Evolutionary conservation across 2,797 vertebrate species (phyloP).

Genomic region (Orestias chungarensis): DNA sequence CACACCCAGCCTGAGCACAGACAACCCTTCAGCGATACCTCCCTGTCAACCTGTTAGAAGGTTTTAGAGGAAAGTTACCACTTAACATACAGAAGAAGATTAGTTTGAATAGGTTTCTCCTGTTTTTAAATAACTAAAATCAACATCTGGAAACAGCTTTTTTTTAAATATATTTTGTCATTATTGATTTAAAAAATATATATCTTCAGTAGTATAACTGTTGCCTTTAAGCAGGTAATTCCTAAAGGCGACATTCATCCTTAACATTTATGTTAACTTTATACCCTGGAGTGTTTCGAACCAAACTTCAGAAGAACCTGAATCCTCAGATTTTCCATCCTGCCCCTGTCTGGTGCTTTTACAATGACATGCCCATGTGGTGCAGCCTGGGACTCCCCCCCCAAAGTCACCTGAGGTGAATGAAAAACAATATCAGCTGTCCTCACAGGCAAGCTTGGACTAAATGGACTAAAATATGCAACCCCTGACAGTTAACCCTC

Average conservation of each 20-base stretch:
- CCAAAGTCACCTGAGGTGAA: neutral
- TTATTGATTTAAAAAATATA: neutral
- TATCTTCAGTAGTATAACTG: too few species aligned
- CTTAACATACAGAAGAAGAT: neutral
- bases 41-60: too few species aligned
- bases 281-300: neutral
- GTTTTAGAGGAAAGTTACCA: neutral
- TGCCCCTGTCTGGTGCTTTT: constrained; percentile 6
- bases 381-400: constrained; percentile 37
- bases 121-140: neutral
- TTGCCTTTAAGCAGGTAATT: too few species aligned
- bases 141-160: neutral
- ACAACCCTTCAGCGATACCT: neutral
- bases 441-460: neutral
- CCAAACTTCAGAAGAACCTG: neutral
- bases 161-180: neutral
- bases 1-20: neutral
- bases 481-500: neutral
- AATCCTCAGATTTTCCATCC: constrained; percentile 41
- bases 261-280: constrained; percentile 5
- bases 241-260: neutral
- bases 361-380: constrained; percentile 17
- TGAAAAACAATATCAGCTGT: neutral
- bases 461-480: neutral
- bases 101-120: neutral